A percentile compares a stretch with the other conserved stretches of the same genome.
phyloP scores from a whole-genome alignment of 2,797 vertebrate genomes.

The Apogon talboti region DNA sequence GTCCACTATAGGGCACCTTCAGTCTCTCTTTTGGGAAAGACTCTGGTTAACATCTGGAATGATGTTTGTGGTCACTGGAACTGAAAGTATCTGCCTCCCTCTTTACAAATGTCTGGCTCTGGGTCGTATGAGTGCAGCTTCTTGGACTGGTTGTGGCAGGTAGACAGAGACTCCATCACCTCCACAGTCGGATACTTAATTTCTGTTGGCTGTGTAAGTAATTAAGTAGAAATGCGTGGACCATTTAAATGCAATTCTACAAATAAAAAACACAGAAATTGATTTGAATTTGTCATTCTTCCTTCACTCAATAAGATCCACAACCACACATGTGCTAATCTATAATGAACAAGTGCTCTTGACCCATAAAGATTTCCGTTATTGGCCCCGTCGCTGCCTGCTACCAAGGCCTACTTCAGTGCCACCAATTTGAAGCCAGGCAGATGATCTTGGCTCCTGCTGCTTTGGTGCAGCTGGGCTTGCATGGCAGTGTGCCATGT shows the following conservation, averaged over 20 bases:
- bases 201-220: conserved; percentile 12
- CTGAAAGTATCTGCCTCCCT: conserved; percentile 52
- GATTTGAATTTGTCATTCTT: conserved; percentile 29
- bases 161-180: conserved; percentile 6
- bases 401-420: conserved; percentile 30
- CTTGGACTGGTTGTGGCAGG: conserved; percentile 14
- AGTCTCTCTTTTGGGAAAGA: conserved; percentile 62
- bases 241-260: background rate
- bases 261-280: conserved; percentile 19
- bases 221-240: background rate
- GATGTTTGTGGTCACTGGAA: conserved; percentile 58
- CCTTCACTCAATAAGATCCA: conserved; percentile 40
- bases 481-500: conserved; percentile 59
- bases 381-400: conserved; percentile 41
- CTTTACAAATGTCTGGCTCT: conserved; percentile 50
- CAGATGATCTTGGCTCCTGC: conserved; percentile 69
- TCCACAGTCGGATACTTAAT: conserved; percentile 17
- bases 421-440: conserved; percentile 56
- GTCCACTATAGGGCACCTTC: conserved; percentile 73
- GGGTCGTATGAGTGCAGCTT: conserved; percentile 17
- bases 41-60: conserved; percentile 68
- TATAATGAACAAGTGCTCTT: conserved; percentile 57
- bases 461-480: conserved; percentile 69
- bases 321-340: conserved; percentile 58
- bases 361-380: conserved; percentile 58